Evolutionary conservation across 2,113 vertebrate species (phyloP), one percentile per base, ranked within the genome.

Genomic region (Capricornis sumatraensis): DNA sequence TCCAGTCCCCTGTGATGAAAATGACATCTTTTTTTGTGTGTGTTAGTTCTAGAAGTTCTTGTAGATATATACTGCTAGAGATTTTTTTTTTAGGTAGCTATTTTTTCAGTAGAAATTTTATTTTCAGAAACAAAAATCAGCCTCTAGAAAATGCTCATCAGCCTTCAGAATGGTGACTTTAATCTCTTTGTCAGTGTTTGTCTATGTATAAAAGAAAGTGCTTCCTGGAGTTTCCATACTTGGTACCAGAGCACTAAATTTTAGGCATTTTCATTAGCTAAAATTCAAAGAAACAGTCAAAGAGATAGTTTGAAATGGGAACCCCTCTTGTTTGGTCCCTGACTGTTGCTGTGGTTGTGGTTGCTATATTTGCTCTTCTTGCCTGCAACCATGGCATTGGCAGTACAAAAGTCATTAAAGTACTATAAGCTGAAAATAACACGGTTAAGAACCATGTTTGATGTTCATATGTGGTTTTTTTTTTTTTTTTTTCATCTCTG

Each of bases 401-500:
- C 89, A 98, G 95, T 96, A 82, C 1, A 97, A 36, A 47, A 98
- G 93, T 47, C 82, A 98, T 58, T 95, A 96, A 97, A 98, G 98
- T 91, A 98, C 78, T 97, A 45, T 94, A 97, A 98, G 92, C 97
- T 96, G 92, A 97, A 98, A 98, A 94, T 91, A 98, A 3, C 93
- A 97, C 93, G 94, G 94, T 93, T 97, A 94, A 85, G 95, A 97
- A 96, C 96, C 71, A 96, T 16, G 25, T 93, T 97, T 97, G 97
- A 96, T 98, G 97, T 97, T 98, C 98, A 94, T 96, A 92, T 97
- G 97, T 97, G 85, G 4, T 57, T 58, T 1, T 98, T 98, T 98
- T 64, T 96, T 98, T 28, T 98, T 98, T 64, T 96, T 98, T 60
- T 14, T 98, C 93, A 97, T 95, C 27, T 86, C 89, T 13, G 6